phyloP scores from a whole-genome alignment of 1,140 invertebrate genomes.

The Drosophila malerkotliana region DNA sequence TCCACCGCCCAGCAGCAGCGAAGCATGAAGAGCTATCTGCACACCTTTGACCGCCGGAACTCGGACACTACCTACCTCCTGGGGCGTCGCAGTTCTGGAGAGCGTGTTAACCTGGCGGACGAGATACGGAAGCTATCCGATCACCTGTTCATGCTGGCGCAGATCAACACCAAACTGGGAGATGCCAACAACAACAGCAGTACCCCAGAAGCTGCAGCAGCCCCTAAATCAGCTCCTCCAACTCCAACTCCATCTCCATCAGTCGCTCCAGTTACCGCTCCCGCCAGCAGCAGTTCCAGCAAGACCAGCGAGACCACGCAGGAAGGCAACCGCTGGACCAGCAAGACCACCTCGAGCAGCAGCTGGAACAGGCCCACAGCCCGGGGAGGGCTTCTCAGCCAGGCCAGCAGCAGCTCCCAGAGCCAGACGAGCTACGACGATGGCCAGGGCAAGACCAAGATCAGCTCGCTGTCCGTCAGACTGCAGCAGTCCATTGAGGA shows the following conservation, averaged over 20 bases:
- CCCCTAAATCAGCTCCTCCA: background rate
- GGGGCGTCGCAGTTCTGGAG: constrained; percentile 77
- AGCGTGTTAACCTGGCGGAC: constrained; percentile 89
- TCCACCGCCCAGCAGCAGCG: constrained; percentile 66
- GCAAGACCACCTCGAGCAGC: constrained; percentile 37
- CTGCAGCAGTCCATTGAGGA: constrained; percentile 82
- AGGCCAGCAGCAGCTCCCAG: constrained; percentile 45
- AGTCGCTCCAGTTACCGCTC: background rate
- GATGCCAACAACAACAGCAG: constrained; percentile 83
- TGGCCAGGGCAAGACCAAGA: constrained; percentile 48
- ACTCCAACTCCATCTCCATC: too few species aligned
- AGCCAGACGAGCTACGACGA: constrained; percentile 40
- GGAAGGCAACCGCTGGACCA: constrained; percentile 50
- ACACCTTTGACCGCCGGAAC: constrained; percentile 88
- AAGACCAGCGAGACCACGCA: constrained; percentile 39
- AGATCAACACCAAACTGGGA: constrained; percentile 87
- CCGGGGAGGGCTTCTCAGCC: constrained; percentile 40
- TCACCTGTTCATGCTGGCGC: constrained; percentile 89
- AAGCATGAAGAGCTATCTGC: constrained; percentile 84
- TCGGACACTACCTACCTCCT: constrained; percentile 89
- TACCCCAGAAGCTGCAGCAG: background rate
- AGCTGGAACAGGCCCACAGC: constrained; percentile 36
- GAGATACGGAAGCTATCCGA: constrained; percentile 92
- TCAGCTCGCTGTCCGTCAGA: constrained; percentile 66
- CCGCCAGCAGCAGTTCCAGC: constrained; percentile 10